Conservation (phyloP, 2,888 invertebrate genomes). For the Seladonia tumulorum region DNA sequence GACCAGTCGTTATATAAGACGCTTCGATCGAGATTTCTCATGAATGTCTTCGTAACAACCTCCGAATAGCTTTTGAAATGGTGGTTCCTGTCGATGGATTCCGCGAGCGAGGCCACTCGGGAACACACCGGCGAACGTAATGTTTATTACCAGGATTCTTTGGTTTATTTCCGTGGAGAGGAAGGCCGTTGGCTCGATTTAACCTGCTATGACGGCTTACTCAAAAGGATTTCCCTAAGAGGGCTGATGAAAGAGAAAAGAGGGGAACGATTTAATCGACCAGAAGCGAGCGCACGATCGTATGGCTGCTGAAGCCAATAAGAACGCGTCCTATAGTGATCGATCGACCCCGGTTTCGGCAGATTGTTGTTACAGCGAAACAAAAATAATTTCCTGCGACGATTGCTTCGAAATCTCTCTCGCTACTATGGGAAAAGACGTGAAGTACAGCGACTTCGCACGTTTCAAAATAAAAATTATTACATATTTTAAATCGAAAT, state of each 20-base stretch:
- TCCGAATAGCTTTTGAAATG: conserved; percentile 17
- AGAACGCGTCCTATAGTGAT: conserved; percentile 62
- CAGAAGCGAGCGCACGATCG: conserved; percentile 67
- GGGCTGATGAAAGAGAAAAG: conserved; percentile 55
- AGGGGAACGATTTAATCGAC: conserved; percentile 74
- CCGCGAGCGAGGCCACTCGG: not conserved
- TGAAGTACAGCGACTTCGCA: not conserved
- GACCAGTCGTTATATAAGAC: not conserved
- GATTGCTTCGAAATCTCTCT: not conserved
- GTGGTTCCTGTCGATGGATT: conserved; percentile 12
- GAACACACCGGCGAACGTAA: conserved; percentile 35
- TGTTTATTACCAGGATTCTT: conserved; percentile 63
- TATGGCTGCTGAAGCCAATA: conserved; percentile 68
- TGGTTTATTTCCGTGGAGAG: conserved; percentile 53
- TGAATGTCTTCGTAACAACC: conserved; percentile 31
- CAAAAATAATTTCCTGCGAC: not conserved
- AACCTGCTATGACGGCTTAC: conserved; percentile 48
- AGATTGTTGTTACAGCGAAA: conserved; percentile 1
- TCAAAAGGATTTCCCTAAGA: conserved; percentile 59
- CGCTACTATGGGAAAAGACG: not conserved
- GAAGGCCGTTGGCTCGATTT: conserved; percentile 55
- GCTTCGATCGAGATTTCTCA: not conserved
- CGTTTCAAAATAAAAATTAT: not conserved
- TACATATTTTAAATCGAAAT: no score
- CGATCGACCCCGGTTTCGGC: conserved; percentile 40